Evolutionary conservation across 2,888 invertebrate species (phyloP), one percentile per base, ranked within the genome.

Genomic region (Iphiclides podalirius): DNA sequence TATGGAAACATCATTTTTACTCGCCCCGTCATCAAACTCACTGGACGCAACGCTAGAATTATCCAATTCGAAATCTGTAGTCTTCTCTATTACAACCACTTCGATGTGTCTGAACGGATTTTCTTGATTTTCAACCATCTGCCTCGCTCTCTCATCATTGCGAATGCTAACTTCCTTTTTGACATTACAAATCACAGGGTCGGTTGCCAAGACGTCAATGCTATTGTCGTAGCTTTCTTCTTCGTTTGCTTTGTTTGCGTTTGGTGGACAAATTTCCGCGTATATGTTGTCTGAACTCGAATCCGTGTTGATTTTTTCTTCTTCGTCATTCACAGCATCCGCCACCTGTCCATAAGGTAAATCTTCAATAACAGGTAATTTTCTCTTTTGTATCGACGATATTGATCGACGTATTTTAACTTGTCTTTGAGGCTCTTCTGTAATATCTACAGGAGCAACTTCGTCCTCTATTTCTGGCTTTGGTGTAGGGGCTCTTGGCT

Each of bases 291-390:
- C 93, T 23, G 84, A 85, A 55, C 78, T 79, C 1, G 80, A 69
- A 54, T 88, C 88, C 0, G 82, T 79, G 55, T 86, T 84, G 26
- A 75, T 60, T 46, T 70, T 79, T 64, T 91, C 89, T 58, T 82
- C 81, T 60, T 82, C 84, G 2, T 78, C 63, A 38, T 78, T 70
- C 4, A 93, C 88, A 7, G 93, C 93, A 57, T 93, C 93, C 4
- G 92, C 91, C 3, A 93, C 93, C 76, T 92, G 92, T 7, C 93
- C 92, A 56, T 93, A 93, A 1, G 93, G 93, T 20, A 93, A 72
- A 68, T 93, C 93, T 72, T 93, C 93, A 42, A 91, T 90, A 2
- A 90, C 88, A 4, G 90, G 89, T 15, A 90, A 68, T 55, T 89
- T 89, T 33, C 90, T 72, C 65, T 89, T 90, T 56, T 90, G 90